Evolutionary conservation across 2,113 vertebrate species (phyloP).

Genomic region (Oryzias melastigma): DNA sequence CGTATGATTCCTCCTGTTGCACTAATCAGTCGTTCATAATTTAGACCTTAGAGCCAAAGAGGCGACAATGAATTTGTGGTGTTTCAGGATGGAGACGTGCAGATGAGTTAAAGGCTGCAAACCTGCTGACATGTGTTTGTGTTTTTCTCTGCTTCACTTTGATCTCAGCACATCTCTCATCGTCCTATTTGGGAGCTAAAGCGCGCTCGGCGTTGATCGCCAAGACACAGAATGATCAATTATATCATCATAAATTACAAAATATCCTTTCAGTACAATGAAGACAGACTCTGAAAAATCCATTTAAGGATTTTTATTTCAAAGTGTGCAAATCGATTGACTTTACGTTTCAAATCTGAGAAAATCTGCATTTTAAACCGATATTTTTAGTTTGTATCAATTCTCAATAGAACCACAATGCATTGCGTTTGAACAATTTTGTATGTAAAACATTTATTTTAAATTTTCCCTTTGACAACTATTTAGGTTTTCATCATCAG

Average conservation of each 20-base stretch:
- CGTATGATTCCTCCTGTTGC: slow-evolving; percentile 5
- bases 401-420: too few species aligned
- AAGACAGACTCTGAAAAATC: slow-evolving; percentile 45
- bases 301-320: too few species aligned
- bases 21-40: slow-evolving; percentile 4
- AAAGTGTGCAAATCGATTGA: too few species aligned
- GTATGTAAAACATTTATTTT: too few species aligned
- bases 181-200: slow-evolving; percentile 61
- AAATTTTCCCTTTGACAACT: too few species aligned
- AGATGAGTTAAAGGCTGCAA: slow-evolving; percentile 14
- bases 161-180: slow-evolving; percentile 58
- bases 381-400: too few species aligned
- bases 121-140: slow-evolving; percentile 38
- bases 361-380: too few species aligned
- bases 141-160: slow-evolving; percentile 41
- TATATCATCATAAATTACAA: slow-evolving; percentile 61
- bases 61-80: slow-evolving; percentile 25
- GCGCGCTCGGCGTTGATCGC: slow-evolving; percentile 50
- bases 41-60: slow-evolving; percentile 8
- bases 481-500: too few species aligned
- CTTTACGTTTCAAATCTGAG: too few species aligned
- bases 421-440: too few species aligned
- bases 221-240: slow-evolving; percentile 71
- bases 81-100: slow-evolving; percentile 23
- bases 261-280: slow-evolving; percentile 58